Evolutionary conservation across 37 sponge, comb jelly and placozoan species (phyloP).

Genomic region (Petrosia ficiformis): DNA sequence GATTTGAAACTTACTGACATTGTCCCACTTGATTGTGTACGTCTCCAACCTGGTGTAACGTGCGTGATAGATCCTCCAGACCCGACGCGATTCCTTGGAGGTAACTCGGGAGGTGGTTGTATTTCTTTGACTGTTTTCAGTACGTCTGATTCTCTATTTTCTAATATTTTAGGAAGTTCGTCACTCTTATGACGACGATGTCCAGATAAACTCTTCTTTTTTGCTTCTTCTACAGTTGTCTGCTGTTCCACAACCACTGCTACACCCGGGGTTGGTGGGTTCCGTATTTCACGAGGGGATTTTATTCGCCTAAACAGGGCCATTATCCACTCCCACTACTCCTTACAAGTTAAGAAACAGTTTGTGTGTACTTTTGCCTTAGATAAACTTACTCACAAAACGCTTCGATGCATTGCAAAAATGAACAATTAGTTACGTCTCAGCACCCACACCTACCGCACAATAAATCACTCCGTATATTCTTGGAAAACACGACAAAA

Average conservation of each 20-base stretch:
- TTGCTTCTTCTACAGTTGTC: background rate
- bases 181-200: slow-evolving; percentile 27
- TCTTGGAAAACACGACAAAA: too few species aligned
- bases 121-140: background rate
- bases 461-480: too few species aligned
- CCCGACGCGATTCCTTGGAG: background rate
- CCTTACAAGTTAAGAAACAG: background rate
- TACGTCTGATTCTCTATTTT: background rate
- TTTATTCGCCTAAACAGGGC: slow-evolving; percentile 26
- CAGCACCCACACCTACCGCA: too few species aligned
- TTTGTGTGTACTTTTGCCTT: too few species aligned
- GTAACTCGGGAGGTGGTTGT: background rate
- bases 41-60: background rate
- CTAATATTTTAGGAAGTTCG: background rate
- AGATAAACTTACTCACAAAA: too few species aligned
- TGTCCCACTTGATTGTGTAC: slow-evolving; percentile 6
- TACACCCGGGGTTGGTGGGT: too few species aligned
- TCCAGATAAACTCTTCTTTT: background rate
- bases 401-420: too few species aligned
- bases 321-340: background rate
- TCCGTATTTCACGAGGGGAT: slow-evolving; percentile 30
- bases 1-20: background rate
- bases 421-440: too few species aligned
- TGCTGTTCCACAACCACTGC: background rate
- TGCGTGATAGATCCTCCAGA: background rate